These are phyloP conservation scores for Drosophila neutralis DNA, from an alignment of 2,888 invertebrate species.

Conservation along the genomic window DNA sequence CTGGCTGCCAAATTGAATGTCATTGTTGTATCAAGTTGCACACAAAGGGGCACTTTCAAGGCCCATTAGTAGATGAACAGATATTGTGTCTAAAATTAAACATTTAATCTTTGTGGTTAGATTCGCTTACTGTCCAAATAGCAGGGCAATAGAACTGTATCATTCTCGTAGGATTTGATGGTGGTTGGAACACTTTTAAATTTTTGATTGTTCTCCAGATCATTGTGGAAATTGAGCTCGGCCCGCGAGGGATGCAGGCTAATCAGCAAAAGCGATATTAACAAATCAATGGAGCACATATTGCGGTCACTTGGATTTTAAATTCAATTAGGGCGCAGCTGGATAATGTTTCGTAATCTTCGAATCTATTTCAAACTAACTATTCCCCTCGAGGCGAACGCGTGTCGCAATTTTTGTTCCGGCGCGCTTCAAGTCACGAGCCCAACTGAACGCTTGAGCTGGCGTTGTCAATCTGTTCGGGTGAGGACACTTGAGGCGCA, in stretches of 20 bases:
- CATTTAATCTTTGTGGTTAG: not conserved
- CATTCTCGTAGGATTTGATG: conserved; percentile 91
- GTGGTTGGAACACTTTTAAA: conserved; percentile 90
- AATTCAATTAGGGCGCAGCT: conserved; percentile 57
- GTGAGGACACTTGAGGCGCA: conserved; percentile 23
- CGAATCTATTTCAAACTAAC: conserved; percentile 21
- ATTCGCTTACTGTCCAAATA: conserved; percentile 89
- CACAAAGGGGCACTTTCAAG: conserved; percentile 49
- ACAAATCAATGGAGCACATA: conserved; percentile 43
- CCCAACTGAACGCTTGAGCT: conserved; percentile 73
- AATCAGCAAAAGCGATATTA: conserved; percentile 35
- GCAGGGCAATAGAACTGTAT: conserved; percentile 91
- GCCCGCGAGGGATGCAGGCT: conserved; percentile 8
- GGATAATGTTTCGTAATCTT: conserved; percentile 28
- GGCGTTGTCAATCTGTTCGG: conserved; percentile 41
- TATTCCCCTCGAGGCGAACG: conserved; percentile 3
- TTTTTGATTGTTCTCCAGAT: conserved; percentile 83
- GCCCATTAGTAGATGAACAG: conserved; percentile 29
- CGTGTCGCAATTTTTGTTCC: conserved; percentile 49
- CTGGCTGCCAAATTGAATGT: conserved; percentile 53
- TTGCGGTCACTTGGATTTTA: conserved; percentile 33
- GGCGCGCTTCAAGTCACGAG: conserved; percentile 40
- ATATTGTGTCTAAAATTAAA: not conserved
- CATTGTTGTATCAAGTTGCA: conserved; percentile 62
- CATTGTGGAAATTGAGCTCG: conserved; percentile 75